A percentile compares a stretch with the other conserved stretches of the same genome.
phyloP scores from a whole-genome alignment of 2,888 invertebrate genomes.

The Carterocephalus palaemon region DNA sequence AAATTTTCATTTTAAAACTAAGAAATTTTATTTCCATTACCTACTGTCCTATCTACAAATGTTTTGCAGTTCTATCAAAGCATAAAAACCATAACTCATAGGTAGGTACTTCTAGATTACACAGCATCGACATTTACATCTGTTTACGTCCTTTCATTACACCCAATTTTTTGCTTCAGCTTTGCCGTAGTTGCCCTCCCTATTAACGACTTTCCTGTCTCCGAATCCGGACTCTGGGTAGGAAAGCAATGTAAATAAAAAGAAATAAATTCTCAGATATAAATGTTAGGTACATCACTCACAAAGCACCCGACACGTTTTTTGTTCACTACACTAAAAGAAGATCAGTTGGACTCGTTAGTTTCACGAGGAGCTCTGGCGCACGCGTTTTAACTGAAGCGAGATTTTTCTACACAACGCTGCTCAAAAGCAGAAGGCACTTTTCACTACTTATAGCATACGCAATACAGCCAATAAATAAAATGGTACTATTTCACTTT shows the following conservation, averaged over 20 bases:
- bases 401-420: constrained; percentile 64
- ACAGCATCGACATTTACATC: neutral
- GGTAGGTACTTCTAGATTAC: neutral
- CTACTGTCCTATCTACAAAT: too few relatives aligned
- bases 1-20: too few relatives aligned
- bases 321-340: constrained; percentile 53
- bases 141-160: constrained; percentile 23
- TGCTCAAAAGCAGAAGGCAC: constrained; percentile 74
- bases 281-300: constrained; percentile 76
- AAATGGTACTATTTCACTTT: constrained; percentile 49
- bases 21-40: too few relatives aligned
- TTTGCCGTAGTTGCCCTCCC: constrained; percentile 60
- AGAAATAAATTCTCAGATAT: constrained; percentile 74
- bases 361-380: constrained; percentile 54
- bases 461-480: constrained; percentile 57
- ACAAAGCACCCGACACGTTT: constrained; percentile 72
- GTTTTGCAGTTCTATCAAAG: too few relatives aligned
- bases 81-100: too few relatives aligned
- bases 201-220: constrained; percentile 72
- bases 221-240: constrained; percentile 73
- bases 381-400: constrained; percentile 65
- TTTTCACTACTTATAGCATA: constrained; percentile 61
- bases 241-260: constrained; percentile 59
- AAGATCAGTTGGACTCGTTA: constrained; percentile 35
- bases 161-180: constrained; percentile 45